Percentiles rank a stretch among this genome's conserved stretches.
phyloP scores from a whole-genome alignment of 1,140 invertebrate species.

The Acromyrmex charruanus region DNA sequence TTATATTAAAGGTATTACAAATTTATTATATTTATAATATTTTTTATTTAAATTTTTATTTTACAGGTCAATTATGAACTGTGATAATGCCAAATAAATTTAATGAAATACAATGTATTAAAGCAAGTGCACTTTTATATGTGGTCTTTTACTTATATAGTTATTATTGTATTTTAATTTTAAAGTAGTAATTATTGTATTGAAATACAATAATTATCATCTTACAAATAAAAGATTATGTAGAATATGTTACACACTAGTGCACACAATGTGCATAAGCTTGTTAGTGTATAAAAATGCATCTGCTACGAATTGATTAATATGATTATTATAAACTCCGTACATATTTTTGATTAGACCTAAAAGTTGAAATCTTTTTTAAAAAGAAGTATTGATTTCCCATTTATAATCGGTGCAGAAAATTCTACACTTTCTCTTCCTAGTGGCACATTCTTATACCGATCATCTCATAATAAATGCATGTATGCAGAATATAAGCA shows the following conservation, averaged over 20 bases:
- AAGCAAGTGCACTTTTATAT: no score
- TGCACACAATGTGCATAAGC: not conserved
- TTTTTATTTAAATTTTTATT: constrained; percentile 5
- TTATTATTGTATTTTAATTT: no score
- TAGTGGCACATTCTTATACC: constrained; percentile 1
- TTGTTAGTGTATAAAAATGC: not conserved
- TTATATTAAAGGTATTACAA: not conserved
- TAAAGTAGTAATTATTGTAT: no score
- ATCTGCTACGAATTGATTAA: not conserved
- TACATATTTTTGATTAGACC: constrained; percentile 13
- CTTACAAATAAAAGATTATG: not conserved
- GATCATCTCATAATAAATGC: constrained; percentile 58
- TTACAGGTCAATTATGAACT: not conserved
- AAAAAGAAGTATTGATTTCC: constrained; percentile 15
- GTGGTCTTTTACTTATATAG: no score
- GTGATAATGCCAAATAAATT: not conserved
- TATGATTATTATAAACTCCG: not conserved
- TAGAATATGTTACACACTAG: not conserved
- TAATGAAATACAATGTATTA: not conserved
- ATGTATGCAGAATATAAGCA: constrained; percentile 59
- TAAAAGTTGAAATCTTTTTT: not conserved
- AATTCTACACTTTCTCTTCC: not conserved
- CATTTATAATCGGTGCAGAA: constrained; percentile 7
- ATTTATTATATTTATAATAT: not conserved
- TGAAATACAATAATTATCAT: not conserved